Base-by-base conservation (phyloP, 2,888 invertebrate genomes). In the Lysandra bellargus region DNA sequence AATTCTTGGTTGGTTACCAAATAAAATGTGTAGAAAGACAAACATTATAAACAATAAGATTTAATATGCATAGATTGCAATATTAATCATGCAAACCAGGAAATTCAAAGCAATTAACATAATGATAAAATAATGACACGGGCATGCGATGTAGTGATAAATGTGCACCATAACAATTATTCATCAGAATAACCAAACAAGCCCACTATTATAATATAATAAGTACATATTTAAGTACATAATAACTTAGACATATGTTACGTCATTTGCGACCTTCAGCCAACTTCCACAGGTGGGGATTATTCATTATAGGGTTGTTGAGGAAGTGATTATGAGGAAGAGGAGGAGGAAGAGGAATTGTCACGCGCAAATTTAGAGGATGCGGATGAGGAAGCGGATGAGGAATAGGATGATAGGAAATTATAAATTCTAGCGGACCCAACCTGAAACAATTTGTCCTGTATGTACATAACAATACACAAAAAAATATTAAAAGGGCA, bases 41-140 rank as follows among this genome's bases (percentile, higher is more conserved):
- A 53, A 17, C 57, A 17, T 57, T 17, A 14, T 57, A 57, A 57
- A 57, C 61, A 23, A 7, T 61, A 61, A 61, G 23, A n/a, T 61
- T n/a, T n/a, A 60, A n/a, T 60, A 17, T 0, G n/a, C 5, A 61
- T 23, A 30, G 5, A 33, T 76, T 53, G 53, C 57, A 76, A 53
- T 76, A 33, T 57, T 76, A 23, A 23, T 76, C 14, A 44, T 53
- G 76, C 33, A 33, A 14, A 76, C 76, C 33, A 49, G 76, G 76
- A 53, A 76, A 76, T 57, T 33, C n/a, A 57, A 76, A 57, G 76
- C 57, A 37, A 57, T 76, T 33, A 76, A 57, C 53, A 33, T 76
- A 76, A 53, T 76, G 76, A 76, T 33, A 76, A 75, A 75, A 57
- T 57, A 57, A 76, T 76, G 76, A 76, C 76, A 76, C 76, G 57